phyloP scores from a whole-genome alignment of 2,797 vertebrate species.

The Takifugu ocellatus region DNA sequence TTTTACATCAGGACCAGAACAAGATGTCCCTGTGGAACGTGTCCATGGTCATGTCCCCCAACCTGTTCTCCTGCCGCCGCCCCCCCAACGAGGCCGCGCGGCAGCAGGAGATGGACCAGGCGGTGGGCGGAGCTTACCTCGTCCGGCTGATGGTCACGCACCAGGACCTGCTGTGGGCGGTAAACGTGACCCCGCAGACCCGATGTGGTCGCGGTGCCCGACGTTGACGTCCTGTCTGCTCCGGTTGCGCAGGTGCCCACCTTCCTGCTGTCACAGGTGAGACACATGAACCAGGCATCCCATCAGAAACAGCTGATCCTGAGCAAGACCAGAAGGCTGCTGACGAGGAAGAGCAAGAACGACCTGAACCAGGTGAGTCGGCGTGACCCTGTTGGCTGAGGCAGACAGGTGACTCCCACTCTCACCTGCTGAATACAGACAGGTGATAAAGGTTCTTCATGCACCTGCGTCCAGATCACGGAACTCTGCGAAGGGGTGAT shows the following conservation, averaged over 20 bases:
- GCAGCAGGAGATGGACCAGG: constrained; percentile 84
- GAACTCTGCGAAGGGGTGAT: constrained; percentile 91
- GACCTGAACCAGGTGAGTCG: constrained; percentile 79
- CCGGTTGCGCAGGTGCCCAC: constrained; percentile 80
- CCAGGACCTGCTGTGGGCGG: constrained; percentile 92
- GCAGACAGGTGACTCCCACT: background rate
- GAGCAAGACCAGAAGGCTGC: constrained; percentile 78
- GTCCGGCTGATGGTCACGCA: constrained; percentile 86
- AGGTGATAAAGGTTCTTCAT: background rate
- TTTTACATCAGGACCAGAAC: constrained; percentile 88
- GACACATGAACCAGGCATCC: constrained; percentile 88
- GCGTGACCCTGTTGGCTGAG: background rate
- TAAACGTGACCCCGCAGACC: constrained; percentile 49
- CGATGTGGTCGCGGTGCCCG: background rate
- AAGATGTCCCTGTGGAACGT: constrained; percentile 96
- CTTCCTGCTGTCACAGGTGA: constrained; percentile 89
- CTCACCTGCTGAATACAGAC: no score
- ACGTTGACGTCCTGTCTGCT: constrained; percentile 18
- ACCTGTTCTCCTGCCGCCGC: constrained; percentile 81
- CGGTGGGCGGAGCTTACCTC: constrained; percentile 83
- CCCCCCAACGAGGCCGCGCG: constrained; percentile 46
- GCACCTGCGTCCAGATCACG: constrained; percentile 67
- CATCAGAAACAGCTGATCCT: constrained; percentile 79
- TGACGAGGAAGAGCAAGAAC: constrained; percentile 81
- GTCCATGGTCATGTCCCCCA: constrained; percentile 94